phyloP scores from a whole-genome alignment of 2,797 vertebrate species.

The Urosaurus nigricauda region DNA sequence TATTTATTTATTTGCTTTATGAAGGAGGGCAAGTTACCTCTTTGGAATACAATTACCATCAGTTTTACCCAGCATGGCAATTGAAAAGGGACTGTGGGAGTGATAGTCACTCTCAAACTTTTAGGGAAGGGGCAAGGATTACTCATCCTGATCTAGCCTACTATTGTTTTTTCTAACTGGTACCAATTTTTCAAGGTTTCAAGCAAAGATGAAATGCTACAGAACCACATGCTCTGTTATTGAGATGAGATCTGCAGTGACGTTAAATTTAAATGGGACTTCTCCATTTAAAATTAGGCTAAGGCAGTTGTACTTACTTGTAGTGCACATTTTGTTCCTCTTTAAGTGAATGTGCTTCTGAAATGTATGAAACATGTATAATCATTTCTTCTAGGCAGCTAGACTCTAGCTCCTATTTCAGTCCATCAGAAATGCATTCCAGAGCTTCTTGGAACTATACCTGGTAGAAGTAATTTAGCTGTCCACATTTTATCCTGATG shows the following conservation, averaged over 20 bases:
- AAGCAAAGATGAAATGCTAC: background rate
- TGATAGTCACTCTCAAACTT: background rate
- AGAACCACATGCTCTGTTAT: background rate
- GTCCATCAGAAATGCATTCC: background rate
- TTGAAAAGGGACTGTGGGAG: background rate
- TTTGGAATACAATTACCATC: background rate
- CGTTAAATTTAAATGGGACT: background rate
- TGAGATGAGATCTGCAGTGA: background rate
- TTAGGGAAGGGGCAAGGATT: background rate
- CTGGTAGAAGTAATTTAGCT: slow-evolving; percentile 7
- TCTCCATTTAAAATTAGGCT: background rate
- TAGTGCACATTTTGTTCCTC: background rate
- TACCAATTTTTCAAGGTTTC: background rate
- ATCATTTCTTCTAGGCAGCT: background rate
- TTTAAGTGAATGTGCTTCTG: background rate
- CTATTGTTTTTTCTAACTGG: background rate
- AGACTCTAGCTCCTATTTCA: background rate
- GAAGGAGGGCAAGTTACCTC: background rate
- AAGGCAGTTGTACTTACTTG: background rate
- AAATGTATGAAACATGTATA: background rate
- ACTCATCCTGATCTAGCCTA: background rate
- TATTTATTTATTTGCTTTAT: background rate
- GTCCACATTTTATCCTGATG: slow-evolving; percentile 20
- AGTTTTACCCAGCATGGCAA: background rate
- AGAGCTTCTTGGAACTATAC: background rate